Base-by-base conservation (phyloP, 2,888 invertebrate species). In the Amphipoea lucens region DNA sequence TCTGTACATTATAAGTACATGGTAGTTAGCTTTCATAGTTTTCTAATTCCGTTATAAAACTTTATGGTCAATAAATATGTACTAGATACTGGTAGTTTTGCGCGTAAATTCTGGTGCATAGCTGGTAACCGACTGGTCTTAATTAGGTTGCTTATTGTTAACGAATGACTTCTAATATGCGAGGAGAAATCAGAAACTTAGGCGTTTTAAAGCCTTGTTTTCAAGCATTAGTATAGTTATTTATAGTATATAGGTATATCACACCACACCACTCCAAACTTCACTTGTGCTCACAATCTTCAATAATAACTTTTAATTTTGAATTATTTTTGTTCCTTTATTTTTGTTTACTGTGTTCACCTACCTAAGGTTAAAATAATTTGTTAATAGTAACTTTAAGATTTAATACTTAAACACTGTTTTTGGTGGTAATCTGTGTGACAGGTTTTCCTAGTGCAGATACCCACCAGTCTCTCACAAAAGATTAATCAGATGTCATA, bases 21-120 rank as follows among this genome's bases (percentile, higher is more conserved):
- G 45, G 14, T 40, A 67, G 60, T 66, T 36, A 51, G 23, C 84
- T 74, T 85, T 74, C 82, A 73, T 74, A 66, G 62, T 72, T 77
- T 82, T 82, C 74, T 82, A 68, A 82, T n/a, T 75, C 69, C 86
- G 74, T 77, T 82, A 69, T 69, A 71, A 62, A 68, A 77, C 57
- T 1, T 70, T 75, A 82, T 67, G 42, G 29, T 48, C 71, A 65
- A 69, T 84, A 86, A 86, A 82, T 82, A 75, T 63, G 60, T 66
- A 62, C 23, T 68, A 62, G 23, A 72, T 29, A 76, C 62, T 36
- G 9, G 70, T 42, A 2, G 48, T 12, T 40, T 29, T 62, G 48
- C n/a, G 20, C 48, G 74, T 76, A 76, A 70, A 79, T 85, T 67
- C 75, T 73, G 63, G 45, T 66, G 48, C 20, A 51, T 57, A 42